phyloP scores from a whole-genome alignment of 2,797 vertebrate genomes.

The Manis pentadactyla region DNA sequence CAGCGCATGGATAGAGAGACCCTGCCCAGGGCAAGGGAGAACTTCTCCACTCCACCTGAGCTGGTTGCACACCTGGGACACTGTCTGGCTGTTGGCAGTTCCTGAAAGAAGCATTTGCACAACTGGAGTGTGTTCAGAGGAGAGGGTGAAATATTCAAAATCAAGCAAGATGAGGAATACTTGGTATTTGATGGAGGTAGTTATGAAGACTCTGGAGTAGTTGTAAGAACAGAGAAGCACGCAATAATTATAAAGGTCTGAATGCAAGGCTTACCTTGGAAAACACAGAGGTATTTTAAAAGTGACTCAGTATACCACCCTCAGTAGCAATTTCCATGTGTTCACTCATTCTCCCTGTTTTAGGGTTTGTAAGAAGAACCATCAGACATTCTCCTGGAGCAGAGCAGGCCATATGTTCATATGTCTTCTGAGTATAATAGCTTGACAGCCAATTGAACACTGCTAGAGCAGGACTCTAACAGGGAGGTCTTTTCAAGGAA shows the following conservation, averaged over 20 bases:
- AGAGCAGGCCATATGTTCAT: too few relatives aligned
- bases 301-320: too few relatives aligned
- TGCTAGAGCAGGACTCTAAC: not conserved
- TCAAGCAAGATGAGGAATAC: not conserved
- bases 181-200: not conserved
- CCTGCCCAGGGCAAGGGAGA: too few relatives aligned
- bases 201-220: rapidly evolving
- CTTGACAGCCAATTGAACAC: too few relatives aligned
- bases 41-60: not conserved
- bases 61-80: too few relatives aligned
- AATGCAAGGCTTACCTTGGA: not conserved
- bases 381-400: not conserved
- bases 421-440: too few relatives aligned
- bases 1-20: not conserved
- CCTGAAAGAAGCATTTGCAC: not conserved
- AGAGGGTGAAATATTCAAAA: not conserved
- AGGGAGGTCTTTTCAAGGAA: not conserved
- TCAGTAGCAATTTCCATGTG: rapidly evolving
- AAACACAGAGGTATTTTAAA: not conserved
- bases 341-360: not conserved
- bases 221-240: not conserved
- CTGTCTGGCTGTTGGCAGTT: not conserved
- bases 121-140: not conserved
- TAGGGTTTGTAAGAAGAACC: not conserved
- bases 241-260: rapidly evolving